Conservation (phyloP, 1,140 invertebrate species). For the Pseudomyrmex dendroicus region DNA sequence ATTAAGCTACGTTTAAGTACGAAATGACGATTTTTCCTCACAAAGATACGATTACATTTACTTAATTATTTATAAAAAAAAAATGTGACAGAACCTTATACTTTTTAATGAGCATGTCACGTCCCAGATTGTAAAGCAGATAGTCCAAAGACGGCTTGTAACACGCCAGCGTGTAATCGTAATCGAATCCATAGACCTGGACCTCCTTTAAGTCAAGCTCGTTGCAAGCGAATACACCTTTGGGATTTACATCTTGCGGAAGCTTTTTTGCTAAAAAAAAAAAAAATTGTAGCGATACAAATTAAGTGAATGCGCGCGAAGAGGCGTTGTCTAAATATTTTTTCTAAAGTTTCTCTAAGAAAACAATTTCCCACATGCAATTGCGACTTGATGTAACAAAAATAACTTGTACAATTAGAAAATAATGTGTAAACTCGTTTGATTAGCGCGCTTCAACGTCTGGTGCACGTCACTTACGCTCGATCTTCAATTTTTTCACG, state of each 20-base stretch:
- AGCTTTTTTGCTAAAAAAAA: slow-evolving; percentile 91
- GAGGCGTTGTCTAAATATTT: not conserved
- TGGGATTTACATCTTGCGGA: slow-evolving; percentile 93
- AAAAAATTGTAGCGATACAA: not conserved
- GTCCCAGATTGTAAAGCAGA: slow-evolving; percentile 96
- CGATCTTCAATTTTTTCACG: slow-evolving; percentile 32
- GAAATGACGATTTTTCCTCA: not conserved
- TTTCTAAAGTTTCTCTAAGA: not conserved
- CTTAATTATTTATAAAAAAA: slow-evolving; percentile 6
- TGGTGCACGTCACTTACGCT: not conserved
- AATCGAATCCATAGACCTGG: slow-evolving; percentile 99
- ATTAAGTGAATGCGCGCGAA: not conserved
- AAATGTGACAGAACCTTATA: slow-evolving; percentile 89
- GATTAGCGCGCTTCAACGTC: too few species aligned
- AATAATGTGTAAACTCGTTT: too few species aligned
- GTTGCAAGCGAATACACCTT: slow-evolving; percentile 98
- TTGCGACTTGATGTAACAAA: too few species aligned
- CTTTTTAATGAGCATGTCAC: slow-evolving; percentile 94
- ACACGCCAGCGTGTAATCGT: slow-evolving; percentile 98
- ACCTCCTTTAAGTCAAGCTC: slow-evolving; percentile 96
- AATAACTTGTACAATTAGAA: too few species aligned
- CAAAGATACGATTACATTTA: not conserved
- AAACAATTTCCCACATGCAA: not conserved
- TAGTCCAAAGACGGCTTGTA: slow-evolving; percentile 96
- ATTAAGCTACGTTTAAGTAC: too few species aligned